A percentile compares a stretch with the other conserved stretches of the same genome.
Evolutionary conservation across 1,140 invertebrate genomes (phyloP).

Genomic region (Drosophila nigrodunni): DNA sequence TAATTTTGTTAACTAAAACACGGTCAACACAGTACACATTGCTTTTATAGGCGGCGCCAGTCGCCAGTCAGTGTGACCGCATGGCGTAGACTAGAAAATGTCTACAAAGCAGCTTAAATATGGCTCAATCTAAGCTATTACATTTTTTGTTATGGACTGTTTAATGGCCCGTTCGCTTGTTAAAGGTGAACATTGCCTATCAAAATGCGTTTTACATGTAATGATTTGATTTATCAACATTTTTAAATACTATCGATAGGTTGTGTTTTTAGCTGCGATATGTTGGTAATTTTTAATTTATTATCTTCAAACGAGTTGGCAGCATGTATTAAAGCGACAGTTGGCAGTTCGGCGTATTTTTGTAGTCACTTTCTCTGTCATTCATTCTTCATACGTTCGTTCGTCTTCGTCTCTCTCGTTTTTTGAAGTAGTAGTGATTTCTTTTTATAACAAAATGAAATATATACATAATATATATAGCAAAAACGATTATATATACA

Average conservation of each 20-base stretch:
- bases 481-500: constrained; percentile 45
- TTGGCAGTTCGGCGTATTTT: constrained; percentile 41
- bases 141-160: too few species aligned
- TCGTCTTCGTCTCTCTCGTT: constrained; percentile 52
- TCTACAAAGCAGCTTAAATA: background rate
- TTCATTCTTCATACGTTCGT: constrained; percentile 50
- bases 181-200: too few species aligned
- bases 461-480: constrained; percentile 59
- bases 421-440: constrained; percentile 69
- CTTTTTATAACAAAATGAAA: constrained; percentile 74
- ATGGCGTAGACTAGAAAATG: background rate
- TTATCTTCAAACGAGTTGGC: constrained; percentile 25
- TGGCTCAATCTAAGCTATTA: background rate
- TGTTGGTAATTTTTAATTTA: constrained; percentile 14
- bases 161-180: too few species aligned
- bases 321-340: constrained; percentile 17
- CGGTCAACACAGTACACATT: constrained; percentile 42
- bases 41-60: constrained; percentile 59
- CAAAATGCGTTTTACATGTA: too few species aligned
- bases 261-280: constrained; percentile 2
- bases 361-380: constrained; percentile 53
- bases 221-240: too few species aligned
- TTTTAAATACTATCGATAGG: constrained; percentile 10
- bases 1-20: constrained; percentile 67
- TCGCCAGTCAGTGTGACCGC: constrained; percentile 18